These are phyloP conservation scores for Sebastes schlegelii DNA, from an alignment of 2,113 vertebrate genomes.

Conservation along the genomic window DNA sequence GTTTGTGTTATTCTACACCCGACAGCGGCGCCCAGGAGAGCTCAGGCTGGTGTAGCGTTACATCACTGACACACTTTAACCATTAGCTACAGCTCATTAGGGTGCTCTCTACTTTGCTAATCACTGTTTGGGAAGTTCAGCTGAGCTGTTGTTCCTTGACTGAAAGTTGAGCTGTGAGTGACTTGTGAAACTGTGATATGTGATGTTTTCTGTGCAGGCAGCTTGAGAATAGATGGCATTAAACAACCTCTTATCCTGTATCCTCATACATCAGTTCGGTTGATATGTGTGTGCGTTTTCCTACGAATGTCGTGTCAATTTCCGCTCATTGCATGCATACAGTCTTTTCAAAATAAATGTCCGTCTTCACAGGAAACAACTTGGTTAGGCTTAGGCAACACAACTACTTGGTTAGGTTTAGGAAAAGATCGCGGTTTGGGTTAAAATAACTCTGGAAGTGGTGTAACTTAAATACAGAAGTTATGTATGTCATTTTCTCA, in stretches of 20 bases:
- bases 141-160: constrained; percentile 2
- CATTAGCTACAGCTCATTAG: constrained; percentile 53
- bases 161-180: constrained; percentile 10
- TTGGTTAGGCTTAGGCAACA: too few relatives aligned
- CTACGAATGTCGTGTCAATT: too few relatives aligned
- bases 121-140: constrained; percentile 13
- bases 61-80: constrained; percentile 59
- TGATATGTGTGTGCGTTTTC: too few relatives aligned
- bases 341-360: too few relatives aligned
- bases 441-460: too few relatives aligned
- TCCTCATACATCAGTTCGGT: too few relatives aligned
- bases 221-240: background rate
- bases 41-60: constrained; percentile 58
- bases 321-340: too few relatives aligned
- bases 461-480: too few relatives aligned
- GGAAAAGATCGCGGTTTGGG: too few relatives aligned
- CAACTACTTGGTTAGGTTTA: too few relatives aligned
- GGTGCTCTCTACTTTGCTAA: constrained; percentile 10
- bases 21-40: constrained; percentile 21
- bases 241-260: too few relatives aligned
- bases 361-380: too few relatives aligned
- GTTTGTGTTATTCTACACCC: constrained; percentile 54
- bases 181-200: constrained; percentile 5
- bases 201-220: background rate
- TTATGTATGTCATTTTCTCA: background rate